Conservation (phyloP, 2,113 vertebrate species). For the Calypte anna region DNA sequence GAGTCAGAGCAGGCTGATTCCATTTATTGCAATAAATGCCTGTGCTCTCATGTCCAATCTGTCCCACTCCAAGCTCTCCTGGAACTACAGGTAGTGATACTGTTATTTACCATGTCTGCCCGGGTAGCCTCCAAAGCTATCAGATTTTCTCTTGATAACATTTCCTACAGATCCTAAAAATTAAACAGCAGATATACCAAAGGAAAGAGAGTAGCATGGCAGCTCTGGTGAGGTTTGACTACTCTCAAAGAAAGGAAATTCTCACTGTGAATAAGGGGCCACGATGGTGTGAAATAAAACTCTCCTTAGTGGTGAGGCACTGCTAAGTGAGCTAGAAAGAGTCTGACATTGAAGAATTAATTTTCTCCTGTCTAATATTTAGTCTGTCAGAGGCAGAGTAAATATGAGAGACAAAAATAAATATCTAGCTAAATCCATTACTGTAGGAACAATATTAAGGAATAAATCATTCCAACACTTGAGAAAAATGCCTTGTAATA, state of each 20-base stretch:
- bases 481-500: background rate
- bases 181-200: background rate
- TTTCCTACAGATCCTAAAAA: constrained; percentile 1
- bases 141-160: constrained; percentile 20
- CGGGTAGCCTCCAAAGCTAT: background rate
- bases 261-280: background rate
- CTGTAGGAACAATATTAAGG: background rate
- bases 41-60: constrained; percentile 28
- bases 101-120: constrained; percentile 18
- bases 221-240: background rate
- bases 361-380: background rate
- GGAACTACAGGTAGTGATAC: background rate
- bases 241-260: background rate
- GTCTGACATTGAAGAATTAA: background rate
- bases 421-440: background rate
- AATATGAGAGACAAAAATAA: background rate
- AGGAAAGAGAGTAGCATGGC: background rate
- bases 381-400: background rate
- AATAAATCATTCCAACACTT: background rate
- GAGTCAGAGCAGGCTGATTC: constrained; percentile 27
- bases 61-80: background rate
- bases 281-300: background rate
- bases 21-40: background rate
- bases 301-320: background rate
- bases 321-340: background rate